A percentile compares a stretch with the other conserved stretches of the same genome.
Conservation (phyloP, 2,113 vertebrate genomes). For the Manacus vitellinus region DNA sequence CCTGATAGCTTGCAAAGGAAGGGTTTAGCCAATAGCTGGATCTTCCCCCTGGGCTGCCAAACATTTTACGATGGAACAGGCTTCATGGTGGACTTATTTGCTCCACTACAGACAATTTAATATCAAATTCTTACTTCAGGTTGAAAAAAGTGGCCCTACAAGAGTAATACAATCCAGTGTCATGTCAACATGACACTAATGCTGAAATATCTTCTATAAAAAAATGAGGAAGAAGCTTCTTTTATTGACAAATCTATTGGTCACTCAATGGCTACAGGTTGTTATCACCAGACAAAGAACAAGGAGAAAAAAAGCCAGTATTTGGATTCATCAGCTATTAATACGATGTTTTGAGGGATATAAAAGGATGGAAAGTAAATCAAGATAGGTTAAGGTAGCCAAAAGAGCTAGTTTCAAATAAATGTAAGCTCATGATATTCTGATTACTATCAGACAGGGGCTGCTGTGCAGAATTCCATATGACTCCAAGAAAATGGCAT, state of each 20-base stretch:
- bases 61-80: background rate
- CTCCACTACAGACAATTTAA: background rate
- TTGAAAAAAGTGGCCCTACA: background rate
- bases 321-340: background rate
- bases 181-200: background rate
- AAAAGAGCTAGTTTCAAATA: background rate
- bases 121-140: background rate
- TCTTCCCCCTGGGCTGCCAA: background rate
- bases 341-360: background rate
- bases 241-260: background rate
- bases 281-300: background rate
- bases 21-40: conserved; percentile 2
- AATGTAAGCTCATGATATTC: background rate
- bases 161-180: background rate
- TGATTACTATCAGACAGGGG: background rate
- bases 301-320: background rate
- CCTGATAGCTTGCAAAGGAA: background rate
- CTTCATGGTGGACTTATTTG: background rate
- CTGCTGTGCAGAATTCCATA: background rate
- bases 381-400: background rate
- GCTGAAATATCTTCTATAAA: background rate
- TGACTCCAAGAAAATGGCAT: background rate
- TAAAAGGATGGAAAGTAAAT: background rate
- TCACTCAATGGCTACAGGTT: background rate
- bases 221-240: background rate